These are phyloP conservation scores for Pseudolaguvia tuberculata DNA, from an alignment of 2,113 vertebrate species.

Conservation along the genomic window DNA sequence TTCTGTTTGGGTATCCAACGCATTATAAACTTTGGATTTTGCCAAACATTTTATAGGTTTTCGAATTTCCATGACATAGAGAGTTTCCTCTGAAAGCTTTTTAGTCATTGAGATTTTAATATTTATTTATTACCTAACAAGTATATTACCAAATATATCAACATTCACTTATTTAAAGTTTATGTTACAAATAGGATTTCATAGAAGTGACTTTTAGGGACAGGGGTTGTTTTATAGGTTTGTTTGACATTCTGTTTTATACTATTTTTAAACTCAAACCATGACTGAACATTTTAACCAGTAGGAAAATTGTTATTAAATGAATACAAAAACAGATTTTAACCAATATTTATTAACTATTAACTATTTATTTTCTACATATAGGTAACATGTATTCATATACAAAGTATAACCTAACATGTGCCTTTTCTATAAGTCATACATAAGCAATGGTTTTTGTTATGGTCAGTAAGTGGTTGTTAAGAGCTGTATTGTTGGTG, in stretches of 20 bases:
- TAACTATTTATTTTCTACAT: neutral
- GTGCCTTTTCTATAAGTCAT: no score
- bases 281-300: neutral
- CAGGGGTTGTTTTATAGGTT: neutral
- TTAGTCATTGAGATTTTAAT: neutral
- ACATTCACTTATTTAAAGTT: neutral
- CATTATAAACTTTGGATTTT: neutral
- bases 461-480: neutral
- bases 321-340: neutral
- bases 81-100: no score
- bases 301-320: neutral
- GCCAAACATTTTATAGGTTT: no score
- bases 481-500: neutral
- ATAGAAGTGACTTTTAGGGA: neutral
- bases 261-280: neutral
- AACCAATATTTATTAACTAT: neutral
- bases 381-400: neutral
- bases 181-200: neutral
- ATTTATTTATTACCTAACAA: neutral
- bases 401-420: neutral
- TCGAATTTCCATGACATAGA: neutral
- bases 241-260: neutral
- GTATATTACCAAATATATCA: neutral
- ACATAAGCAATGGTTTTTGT: neutral
- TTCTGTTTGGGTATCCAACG: slow-evolving; percentile 24